These are phyloP conservation scores for Lemur catta DNA, from an alignment of 2,797 vertebrate genomes.

Conservation along the genomic window DNA sequence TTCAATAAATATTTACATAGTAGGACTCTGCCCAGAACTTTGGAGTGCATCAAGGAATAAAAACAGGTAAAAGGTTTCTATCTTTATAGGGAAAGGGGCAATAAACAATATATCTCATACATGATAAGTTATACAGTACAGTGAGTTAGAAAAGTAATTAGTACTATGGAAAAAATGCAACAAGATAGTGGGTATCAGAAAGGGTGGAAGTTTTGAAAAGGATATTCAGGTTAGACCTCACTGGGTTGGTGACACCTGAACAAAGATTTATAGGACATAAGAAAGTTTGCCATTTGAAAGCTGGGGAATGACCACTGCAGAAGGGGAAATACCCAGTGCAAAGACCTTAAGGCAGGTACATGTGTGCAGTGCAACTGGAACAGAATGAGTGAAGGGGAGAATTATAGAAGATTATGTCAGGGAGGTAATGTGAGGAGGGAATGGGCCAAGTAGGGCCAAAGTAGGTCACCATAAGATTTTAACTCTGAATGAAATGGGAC, in stretches of 20 bases:
- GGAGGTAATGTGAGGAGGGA: not conserved
- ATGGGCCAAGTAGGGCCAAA: not conserved
- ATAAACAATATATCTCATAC: not conserved
- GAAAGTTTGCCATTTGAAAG: not conserved
- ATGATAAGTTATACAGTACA: not conserved
- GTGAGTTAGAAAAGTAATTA: not conserved
- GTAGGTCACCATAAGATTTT: not conserved
- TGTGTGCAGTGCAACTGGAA: not conserved
- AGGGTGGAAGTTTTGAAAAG: not conserved
- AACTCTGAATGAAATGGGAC: not conserved
- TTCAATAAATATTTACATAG: conserved; percentile 10
- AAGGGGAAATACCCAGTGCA: not conserved
- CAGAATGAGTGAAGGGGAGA: not conserved
- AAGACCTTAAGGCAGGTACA: not conserved
- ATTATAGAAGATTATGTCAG: not conserved
- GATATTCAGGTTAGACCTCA: not conserved
- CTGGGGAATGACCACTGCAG: not conserved
- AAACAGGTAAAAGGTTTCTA: not conserved
- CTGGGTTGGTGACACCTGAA: not conserved
- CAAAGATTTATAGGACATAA: not conserved
- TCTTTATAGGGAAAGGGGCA: not conserved
- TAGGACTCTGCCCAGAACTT: not conserved
- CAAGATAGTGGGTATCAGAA: not conserved
- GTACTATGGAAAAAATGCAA: not conserved
- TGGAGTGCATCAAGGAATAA: not conserved